Conservation (phyloP, 2,113 vertebrate species). For the Eulemur rufifrons region DNA sequence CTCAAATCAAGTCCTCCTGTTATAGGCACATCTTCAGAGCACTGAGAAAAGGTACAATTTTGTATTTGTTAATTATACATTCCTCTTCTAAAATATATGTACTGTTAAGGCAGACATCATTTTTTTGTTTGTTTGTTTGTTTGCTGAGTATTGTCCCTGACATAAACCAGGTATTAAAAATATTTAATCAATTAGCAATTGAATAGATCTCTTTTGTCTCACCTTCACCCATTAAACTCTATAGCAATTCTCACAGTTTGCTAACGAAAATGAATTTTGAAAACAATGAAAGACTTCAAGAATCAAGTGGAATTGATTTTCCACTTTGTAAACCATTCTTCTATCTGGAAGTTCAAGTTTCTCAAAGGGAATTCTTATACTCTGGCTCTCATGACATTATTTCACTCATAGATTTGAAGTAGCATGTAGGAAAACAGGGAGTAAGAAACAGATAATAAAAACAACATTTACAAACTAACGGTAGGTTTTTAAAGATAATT, state of each 20-base stretch:
- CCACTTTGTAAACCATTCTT: neutral
- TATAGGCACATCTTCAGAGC: neutral
- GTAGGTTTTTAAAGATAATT: neutral
- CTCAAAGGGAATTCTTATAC: neutral
- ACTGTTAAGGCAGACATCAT: neutral
- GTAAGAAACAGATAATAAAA: neutral
- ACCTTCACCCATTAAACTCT: neutral
- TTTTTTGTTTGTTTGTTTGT: neutral
- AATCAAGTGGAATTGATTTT: neutral
- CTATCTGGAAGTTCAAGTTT: neutral
- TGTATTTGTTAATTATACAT: neutral
- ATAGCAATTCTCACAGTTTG: neutral
- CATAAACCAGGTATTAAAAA: neutral
- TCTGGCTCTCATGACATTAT: neutral
- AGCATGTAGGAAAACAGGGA: neutral
- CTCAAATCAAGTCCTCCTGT: neutral
- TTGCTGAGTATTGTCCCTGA: neutral
- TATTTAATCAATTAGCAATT: neutral
- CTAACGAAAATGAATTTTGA: neutral
- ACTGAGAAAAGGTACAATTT: neutral
- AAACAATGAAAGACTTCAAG: neutral
- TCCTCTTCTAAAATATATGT: neutral
- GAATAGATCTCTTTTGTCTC: neutral
- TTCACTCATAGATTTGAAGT: neutral
- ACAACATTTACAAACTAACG: neutral